phyloP scores from a whole-genome alignment of 2,113 vertebrate genomes.

The Sciurus niger region DNA sequence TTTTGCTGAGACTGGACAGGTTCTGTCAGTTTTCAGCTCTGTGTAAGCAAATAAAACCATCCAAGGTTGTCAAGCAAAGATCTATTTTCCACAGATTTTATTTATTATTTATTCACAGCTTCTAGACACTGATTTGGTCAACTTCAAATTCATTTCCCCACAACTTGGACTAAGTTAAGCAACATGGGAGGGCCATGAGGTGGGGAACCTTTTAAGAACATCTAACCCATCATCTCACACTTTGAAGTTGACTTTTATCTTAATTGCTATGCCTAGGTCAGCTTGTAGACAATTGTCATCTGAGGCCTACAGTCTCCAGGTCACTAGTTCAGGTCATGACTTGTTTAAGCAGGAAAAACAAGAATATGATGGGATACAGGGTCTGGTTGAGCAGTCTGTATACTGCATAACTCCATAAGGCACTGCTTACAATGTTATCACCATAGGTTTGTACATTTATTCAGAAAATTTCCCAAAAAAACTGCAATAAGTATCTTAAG shows the following conservation, averaged over 20 bases:
- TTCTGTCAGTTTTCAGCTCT: constrained; percentile 24
- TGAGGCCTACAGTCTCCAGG: not conserved
- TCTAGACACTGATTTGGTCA: constrained; percentile 58
- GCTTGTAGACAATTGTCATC: constrained; percentile 25
- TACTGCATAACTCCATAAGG: not conserved
- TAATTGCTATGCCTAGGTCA: constrained; percentile 36
- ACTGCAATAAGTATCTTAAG: not conserved
- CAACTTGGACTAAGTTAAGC: constrained; percentile 69
- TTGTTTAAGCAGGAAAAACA: constrained; percentile 72
- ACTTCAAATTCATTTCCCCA: constrained; percentile 66
- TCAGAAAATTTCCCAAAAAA: not conserved
- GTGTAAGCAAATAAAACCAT: constrained; percentile 64
- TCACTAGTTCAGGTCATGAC: constrained; percentile 62
- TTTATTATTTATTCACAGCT: constrained; percentile 58
- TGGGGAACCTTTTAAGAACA: constrained; percentile 46
- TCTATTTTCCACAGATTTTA: constrained; percentile 50
- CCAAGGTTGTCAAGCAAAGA: constrained; percentile 24
- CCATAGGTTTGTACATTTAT: not conserved
- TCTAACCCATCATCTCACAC: constrained; percentile 58
- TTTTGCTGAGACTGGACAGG: not conserved
- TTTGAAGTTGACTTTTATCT: constrained; percentile 76
- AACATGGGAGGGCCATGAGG: not conserved
- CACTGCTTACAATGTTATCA: not conserved
- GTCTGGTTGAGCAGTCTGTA: not conserved
- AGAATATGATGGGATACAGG: constrained; percentile 39